Conservation (phyloP, 2,888 invertebrate genomes). For the Euphydryas editha region DNA sequence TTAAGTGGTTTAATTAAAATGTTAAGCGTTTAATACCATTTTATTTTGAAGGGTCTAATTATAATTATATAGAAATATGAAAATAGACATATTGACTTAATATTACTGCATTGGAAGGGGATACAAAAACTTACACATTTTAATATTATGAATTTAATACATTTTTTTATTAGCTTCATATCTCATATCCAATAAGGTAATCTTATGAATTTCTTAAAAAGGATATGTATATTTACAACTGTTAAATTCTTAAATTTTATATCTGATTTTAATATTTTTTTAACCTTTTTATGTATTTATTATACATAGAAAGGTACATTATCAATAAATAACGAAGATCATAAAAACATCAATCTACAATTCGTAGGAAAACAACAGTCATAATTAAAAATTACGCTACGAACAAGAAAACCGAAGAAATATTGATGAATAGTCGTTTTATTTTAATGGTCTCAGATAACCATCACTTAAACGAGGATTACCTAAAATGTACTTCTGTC, state of each 20-base stretch:
- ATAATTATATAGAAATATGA: slow-evolving; percentile 32
- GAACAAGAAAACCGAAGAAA: no score
- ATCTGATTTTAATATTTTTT: no score
- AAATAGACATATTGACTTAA: slow-evolving; percentile 15
- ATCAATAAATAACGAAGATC: no score
- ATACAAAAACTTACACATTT: neutral
- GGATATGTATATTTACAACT: no score
- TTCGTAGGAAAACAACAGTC: neutral
- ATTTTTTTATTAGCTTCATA: no score
- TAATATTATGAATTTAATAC: neutral
- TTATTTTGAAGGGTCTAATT: slow-evolving; percentile 38
- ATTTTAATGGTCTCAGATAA: slow-evolving; percentile 5
- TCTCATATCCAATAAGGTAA: no score
- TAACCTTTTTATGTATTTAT: no score
- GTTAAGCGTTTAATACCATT: slow-evolving; percentile 57
- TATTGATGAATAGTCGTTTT: neutral
- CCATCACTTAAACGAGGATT: neutral
- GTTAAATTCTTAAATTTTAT: no score
- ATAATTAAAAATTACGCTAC: neutral
- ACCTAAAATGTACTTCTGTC: slow-evolving; percentile 10
- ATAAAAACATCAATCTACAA: no score
- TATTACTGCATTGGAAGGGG: neutral
- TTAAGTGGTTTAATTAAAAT: slow-evolving; percentile 72
- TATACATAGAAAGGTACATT: no score
- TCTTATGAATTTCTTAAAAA: no score